Conservation (phyloP, 2,888 invertebrate species). For the Cryptocheilus praepositus region DNA sequence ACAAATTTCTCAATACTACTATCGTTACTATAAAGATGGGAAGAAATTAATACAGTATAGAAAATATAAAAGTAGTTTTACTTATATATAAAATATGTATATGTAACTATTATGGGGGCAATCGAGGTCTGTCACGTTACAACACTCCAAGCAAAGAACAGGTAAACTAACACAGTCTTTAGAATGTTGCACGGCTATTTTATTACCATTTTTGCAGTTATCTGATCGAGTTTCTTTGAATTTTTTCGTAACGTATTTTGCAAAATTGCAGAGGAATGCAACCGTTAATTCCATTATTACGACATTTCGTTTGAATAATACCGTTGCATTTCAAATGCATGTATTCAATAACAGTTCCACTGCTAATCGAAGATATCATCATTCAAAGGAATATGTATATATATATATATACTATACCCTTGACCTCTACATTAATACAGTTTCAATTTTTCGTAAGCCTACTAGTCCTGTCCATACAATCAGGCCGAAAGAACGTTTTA, state of each 20-base stretch:
- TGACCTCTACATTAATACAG: too few species aligned
- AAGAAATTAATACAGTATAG: conserved; percentile 1
- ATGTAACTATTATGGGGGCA: conserved; percentile 1
- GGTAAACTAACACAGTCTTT: conserved; percentile 19
- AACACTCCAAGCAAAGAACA: conserved; percentile 21
- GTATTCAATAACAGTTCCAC: conserved; percentile 22
- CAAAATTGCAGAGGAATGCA: conserved; percentile 13
- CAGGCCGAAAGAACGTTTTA: too few species aligned
- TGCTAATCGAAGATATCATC: conserved; percentile 24
- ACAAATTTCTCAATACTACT: conserved; percentile 3
- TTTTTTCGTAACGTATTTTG: conserved; percentile 24
- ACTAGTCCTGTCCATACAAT: too few species aligned
- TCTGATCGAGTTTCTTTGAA: conserved; percentile 23
- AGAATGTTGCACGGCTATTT: too few species aligned
- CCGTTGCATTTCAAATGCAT: conserved; percentile 12
- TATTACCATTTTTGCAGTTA: conserved; percentile 22
- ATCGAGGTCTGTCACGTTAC: conserved; percentile 21
- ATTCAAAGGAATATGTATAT: too few species aligned
- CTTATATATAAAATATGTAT: neutral
- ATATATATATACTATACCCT: too few species aligned
- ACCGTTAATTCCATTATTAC: conserved; percentile 10
- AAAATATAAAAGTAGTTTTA: conserved; percentile 6
- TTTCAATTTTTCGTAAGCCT: too few species aligned
- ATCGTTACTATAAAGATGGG: neutral
- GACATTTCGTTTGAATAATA: conserved; percentile 16